These are phyloP conservation scores for Heterodera filipjevi DNA, from an alignment of 2,888 invertebrate species.

Conservation along the genomic window DNA sequence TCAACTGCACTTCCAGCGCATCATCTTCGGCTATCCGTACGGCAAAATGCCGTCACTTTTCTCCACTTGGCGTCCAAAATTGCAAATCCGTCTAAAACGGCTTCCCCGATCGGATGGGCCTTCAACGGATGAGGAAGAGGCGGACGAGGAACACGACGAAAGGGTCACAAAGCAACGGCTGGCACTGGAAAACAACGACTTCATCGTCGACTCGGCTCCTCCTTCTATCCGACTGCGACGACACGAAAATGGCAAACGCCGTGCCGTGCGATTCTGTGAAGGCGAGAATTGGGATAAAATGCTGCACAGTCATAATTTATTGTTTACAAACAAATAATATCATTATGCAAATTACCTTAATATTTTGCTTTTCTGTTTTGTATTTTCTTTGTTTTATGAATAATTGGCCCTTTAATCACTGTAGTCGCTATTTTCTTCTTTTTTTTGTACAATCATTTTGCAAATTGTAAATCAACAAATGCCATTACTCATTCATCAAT, in stretches of 20 bases:
- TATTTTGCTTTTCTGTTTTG: too few species aligned
- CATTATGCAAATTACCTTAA: neutral
- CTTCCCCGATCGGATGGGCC: conserved; percentile 23
- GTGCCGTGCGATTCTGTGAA: conserved; percentile 32
- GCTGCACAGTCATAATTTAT: neutral
- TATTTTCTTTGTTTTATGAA: too few species aligned
- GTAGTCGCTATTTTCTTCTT: neutral
- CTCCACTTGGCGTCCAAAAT: conserved; percentile 33
- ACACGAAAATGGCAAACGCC: neutral
- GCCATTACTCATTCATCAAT: too few species aligned
- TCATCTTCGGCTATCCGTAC: conserved; percentile 7
- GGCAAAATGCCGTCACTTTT: conserved; percentile 37
- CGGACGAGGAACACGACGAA: neutral
- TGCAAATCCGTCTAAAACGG: conserved; percentile 32
- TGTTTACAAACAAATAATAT: too few species aligned
- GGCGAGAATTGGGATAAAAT: conserved; percentile 15
- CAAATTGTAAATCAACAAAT: neutral
- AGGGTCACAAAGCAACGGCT: conserved; percentile 15
- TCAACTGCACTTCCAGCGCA: neutral
- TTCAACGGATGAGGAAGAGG: conserved; percentile 26
- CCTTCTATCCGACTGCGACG: neutral
- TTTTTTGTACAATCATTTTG: neutral
- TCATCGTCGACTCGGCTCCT: conserved; percentile 34
- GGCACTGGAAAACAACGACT: conserved; percentile 19
- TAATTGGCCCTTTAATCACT: too few species aligned